Evolutionary conservation across 2,888 invertebrate species (phyloP), one percentile per base, ranked within the genome.

Genomic region (Trichopoda pennipes): DNA sequence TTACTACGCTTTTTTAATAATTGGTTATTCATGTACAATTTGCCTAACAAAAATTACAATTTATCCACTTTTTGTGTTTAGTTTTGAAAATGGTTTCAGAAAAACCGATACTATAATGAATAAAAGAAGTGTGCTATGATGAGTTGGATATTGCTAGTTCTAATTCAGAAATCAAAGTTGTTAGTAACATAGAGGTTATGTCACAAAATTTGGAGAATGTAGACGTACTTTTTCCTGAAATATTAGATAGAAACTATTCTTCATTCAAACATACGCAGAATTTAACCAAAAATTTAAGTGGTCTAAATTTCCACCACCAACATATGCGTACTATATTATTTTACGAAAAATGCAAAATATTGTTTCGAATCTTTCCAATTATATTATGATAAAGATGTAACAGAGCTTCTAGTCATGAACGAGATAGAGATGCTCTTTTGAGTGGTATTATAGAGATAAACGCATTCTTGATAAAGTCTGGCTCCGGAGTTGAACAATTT

Each of bases 341-440:
- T 60, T 60, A 42, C 60, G 4, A 60, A 60, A 60, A 60, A 38
- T 60, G 60, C 56, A 56, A 56, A 32, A 32, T 35, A 32, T 60
- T 60, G 42, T 42, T 42, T 16, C 70, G 47, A 44, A 55, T 47
- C 47, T 56, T 55, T 70, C 44, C 70, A 58, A 70, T 70, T 58
- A 70, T 70, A 58, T 70, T 55, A 58, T 42, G 70, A 38, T 47
- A 70, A 47, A 47, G 23, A 70, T 58, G 70, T 58, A 70, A 58
- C 58, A 44, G 58, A 70, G 58, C 44, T 32, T 70, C 17, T 70
- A 70, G 38, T 55, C 58, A 70, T 42, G 56, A 70, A 70, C 70
- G 44, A 70, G 19, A 56, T 32, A 28, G 28, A 32, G 55, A 55
- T 61, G 61, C 64, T 51, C 51, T 42, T 64, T 32, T 28, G 44